Evolutionary conservation across 2,888 invertebrate species (phyloP).

Genomic region (Thelaira solivaga): DNA sequence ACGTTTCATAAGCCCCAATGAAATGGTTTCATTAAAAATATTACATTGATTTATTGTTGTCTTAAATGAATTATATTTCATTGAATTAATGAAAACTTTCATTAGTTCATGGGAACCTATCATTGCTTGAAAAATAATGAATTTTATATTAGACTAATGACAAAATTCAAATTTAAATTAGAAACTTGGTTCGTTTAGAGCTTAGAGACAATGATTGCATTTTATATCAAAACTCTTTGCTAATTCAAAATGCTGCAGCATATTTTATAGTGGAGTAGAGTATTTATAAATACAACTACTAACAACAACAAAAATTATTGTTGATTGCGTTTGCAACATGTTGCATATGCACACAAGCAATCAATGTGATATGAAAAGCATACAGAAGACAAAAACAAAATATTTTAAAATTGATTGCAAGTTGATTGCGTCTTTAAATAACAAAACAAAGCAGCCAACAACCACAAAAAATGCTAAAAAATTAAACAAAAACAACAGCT

Average conservation of each 20-base stretch:
- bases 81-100: too few relatives aligned
- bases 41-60: too few relatives aligned
- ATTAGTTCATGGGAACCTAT: too few relatives aligned
- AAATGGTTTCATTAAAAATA: too few relatives aligned
- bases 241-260: neutral
- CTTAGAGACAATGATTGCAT: too few relatives aligned
- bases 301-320: constrained; percentile 62
- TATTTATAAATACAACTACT: constrained; percentile 41
- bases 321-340: constrained; percentile 65
- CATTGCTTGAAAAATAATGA: too few relatives aligned
- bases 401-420: constrained; percentile 61
- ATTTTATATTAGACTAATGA: too few relatives aligned
- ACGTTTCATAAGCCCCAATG: too few relatives aligned
- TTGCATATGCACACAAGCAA: constrained; percentile 55
- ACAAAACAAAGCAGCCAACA: constrained; percentile 30
- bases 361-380: constrained; percentile 55
- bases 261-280: constrained; percentile 29
- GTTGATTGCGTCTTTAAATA: constrained; percentile 58
- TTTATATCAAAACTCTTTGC: neutral
- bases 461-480: too few relatives aligned
- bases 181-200: too few relatives aligned
- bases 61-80: too few relatives aligned
- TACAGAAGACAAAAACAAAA: constrained; percentile 34
- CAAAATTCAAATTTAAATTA: too few relatives aligned
- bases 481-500: constrained; percentile 10